phyloP scores from a whole-genome alignment of 2,888 invertebrate genomes.

The Geophilus truncorum region DNA sequence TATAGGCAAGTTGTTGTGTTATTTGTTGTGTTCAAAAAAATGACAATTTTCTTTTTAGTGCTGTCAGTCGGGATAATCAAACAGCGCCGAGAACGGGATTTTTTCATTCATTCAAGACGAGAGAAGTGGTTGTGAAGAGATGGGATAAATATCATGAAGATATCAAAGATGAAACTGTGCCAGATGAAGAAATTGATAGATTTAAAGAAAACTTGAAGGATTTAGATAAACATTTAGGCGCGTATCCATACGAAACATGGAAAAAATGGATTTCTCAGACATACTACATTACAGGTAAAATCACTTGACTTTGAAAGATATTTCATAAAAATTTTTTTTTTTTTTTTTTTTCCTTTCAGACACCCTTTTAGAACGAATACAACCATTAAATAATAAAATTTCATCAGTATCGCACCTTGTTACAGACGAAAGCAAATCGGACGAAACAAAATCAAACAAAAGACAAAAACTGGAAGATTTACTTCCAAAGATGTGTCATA shows the following conservation, averaged over 20 bases:
- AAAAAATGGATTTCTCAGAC: slow-evolving; percentile 78
- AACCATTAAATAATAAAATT: slow-evolving; percentile 69
- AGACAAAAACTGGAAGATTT: slow-evolving; percentile 60
- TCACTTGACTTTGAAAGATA: background rate
- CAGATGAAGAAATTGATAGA: slow-evolving; percentile 58
- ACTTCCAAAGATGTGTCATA: slow-evolving; percentile 74
- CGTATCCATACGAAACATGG: slow-evolving; percentile 86
- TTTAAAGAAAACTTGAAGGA: slow-evolving; percentile 64
- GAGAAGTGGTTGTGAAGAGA: slow-evolving; percentile 77
- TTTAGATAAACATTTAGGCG: slow-evolving; percentile 73
- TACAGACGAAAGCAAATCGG: slow-evolving; percentile 43
- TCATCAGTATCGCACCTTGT: slow-evolving; percentile 74
- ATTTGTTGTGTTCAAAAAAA: background rate
- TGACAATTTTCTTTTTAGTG: slow-evolving; percentile 48
- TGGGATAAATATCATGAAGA: slow-evolving; percentile 74
- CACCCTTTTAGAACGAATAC: slow-evolving; percentile 57
- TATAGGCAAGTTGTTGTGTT: slow-evolving; percentile 61
- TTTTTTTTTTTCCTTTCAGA: slow-evolving; percentile 48
- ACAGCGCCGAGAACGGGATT: slow-evolving; percentile 74
- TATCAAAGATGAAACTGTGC: slow-evolving; percentile 51
- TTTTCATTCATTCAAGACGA: slow-evolving; percentile 72
- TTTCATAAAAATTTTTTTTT: background rate
- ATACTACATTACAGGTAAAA: slow-evolving; percentile 60
- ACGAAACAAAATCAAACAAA: slow-evolving; percentile 37
- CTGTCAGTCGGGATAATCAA: slow-evolving; percentile 55